Percentiles rank a stretch among this genome's conserved stretches.
phyloP scores from a whole-genome alignment of 1,140 invertebrate genomes.

The Meteorus sp. region DNA sequence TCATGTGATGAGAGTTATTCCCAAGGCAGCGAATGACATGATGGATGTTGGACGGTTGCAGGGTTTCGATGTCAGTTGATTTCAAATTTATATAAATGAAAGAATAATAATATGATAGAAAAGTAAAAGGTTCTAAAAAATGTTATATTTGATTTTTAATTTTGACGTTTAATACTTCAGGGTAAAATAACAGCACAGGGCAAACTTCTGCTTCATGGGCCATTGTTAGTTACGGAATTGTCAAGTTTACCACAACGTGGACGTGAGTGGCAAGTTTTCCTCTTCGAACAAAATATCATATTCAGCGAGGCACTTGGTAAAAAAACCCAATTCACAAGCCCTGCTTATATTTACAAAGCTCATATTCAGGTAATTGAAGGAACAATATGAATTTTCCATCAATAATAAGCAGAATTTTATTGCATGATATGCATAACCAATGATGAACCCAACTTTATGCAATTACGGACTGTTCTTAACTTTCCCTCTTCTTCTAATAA shows the following conservation, averaged over 20 bases:
- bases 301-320: slow-evolving; percentile 94
- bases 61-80: slow-evolving; percentile 89
- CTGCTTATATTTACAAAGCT: slow-evolving; percentile 94
- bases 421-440: too few relatives aligned
- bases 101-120: neutral
- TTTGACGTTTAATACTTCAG: slow-evolving; percentile 59
- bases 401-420: too few relatives aligned
- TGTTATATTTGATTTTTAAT: neutral
- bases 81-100: slow-evolving; percentile 3
- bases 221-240: slow-evolving; percentile 79
- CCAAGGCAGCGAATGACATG: slow-evolving; percentile 98
- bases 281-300: slow-evolving; percentile 98
- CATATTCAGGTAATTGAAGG: slow-evolving; percentile 83
- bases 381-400: neutral
- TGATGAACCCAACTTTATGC: neutral
- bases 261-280: slow-evolving; percentile 93
- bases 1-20: slow-evolving; percentile 84
- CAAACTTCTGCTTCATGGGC: slow-evolving; percentile 89
- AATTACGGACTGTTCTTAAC: neutral
- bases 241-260: slow-evolving; percentile 62
- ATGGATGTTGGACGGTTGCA: slow-evolving; percentile 97
- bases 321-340: slow-evolving; percentile 93
- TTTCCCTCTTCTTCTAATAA: neutral
- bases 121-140: too few relatives aligned
- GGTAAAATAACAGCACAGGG: slow-evolving; percentile 98